These are phyloP conservation scores for Sebastolobus altivelis DNA, from an alignment of 2,797 vertebrate genomes.

Conservation along the genomic window DNA sequence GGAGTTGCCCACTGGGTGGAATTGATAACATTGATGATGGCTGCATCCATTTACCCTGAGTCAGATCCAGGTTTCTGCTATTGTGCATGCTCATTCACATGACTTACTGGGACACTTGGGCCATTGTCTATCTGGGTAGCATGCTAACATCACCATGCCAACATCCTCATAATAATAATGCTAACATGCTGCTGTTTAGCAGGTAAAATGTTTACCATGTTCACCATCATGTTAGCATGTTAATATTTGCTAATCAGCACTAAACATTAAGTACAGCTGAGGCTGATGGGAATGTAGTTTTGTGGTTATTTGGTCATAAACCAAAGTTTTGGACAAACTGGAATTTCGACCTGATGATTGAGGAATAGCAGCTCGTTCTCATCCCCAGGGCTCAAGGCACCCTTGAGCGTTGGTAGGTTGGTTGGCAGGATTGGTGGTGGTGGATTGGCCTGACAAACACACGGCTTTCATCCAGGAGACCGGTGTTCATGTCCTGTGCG, in stretches of 20 bases:
- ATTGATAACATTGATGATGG: neutral
- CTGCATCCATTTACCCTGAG: neutral
- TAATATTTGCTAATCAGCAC: neutral
- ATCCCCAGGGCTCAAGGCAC: too few species aligned
- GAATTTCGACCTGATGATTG: neutral
- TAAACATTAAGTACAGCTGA: neutral
- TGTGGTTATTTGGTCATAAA: neutral
- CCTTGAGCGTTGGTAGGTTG: too few species aligned
- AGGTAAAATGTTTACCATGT: neutral
- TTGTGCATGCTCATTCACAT: neutral
- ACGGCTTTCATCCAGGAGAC: rapidly evolving
- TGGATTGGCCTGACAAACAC: too few species aligned
- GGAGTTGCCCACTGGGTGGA: too few species aligned
- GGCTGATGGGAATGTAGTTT: neutral
- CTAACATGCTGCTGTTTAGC: neutral
- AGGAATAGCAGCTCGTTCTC: too few species aligned
- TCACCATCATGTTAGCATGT: neutral
- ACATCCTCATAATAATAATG: neutral
- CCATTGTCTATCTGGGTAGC: too few species aligned
- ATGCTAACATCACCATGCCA: neutral
- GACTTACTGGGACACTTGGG: neutral
- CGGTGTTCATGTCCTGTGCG: rapidly evolving
- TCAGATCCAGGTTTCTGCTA: neutral
- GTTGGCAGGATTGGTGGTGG: too few species aligned
- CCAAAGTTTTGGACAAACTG: neutral